Conservation (phyloP, 2,888 invertebrate genomes). For the Patella caerulea region DNA sequence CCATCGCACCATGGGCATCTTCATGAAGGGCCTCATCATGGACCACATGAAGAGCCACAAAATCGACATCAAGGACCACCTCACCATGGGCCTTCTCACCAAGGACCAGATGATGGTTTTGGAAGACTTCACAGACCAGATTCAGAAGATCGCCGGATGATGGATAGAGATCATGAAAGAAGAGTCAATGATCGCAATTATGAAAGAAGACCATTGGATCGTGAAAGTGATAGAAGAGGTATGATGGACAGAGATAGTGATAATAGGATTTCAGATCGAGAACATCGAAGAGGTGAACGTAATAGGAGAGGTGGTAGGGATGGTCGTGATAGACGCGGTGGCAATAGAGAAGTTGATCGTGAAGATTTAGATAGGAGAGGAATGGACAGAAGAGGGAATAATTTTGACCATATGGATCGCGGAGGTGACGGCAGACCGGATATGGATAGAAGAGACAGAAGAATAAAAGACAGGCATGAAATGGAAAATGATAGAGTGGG, state of each 20-base stretch:
- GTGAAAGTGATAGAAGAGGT: constrained; percentile 1
- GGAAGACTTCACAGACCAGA: too few relatives aligned
- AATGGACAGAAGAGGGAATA: constrained; percentile 9
- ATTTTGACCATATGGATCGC: constrained; percentile 12
- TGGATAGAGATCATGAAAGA: too few relatives aligned
- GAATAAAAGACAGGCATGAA: constrained; percentile 16
- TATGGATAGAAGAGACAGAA: constrained; percentile 11
- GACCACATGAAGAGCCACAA: background rate
- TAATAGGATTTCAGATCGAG: constrained; percentile 1
- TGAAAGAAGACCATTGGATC: constrained; percentile 13
- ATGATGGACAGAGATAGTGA: constrained; percentile 1
- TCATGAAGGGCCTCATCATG: background rate
- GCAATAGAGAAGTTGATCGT: constrained; percentile 11
- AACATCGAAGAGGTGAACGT: constrained; percentile 14
- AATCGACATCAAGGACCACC: background rate
- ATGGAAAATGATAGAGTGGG: constrained; percentile 25
- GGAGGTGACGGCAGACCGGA: background rate
- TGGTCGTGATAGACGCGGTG: constrained; percentile 12
- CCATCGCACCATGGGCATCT: background rate
- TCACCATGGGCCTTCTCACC: too few relatives aligned
- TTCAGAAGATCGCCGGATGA: too few relatives aligned
- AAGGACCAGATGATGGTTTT: too few relatives aligned
- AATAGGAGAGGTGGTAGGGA: constrained; percentile 23
- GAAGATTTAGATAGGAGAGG: background rate
- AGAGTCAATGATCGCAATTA: background rate